Base-by-base conservation (phyloP, 2,113 vertebrate species). In the Scomber scombrus region DNA sequence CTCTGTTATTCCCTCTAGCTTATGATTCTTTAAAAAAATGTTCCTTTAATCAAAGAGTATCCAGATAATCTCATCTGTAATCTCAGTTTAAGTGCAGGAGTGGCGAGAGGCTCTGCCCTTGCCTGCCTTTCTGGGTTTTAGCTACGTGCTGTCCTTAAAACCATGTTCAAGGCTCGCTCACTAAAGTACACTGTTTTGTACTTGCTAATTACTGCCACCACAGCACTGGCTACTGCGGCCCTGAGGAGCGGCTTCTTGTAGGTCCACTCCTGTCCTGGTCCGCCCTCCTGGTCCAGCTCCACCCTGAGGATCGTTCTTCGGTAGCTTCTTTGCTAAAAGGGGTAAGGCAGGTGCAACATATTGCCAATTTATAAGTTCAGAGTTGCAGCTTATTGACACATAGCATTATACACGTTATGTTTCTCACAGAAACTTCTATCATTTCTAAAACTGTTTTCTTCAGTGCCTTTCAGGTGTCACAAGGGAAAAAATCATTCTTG, bases 241-340 rank as follows among this genome's bases (percentile, higher is more conserved):
- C 11, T 96, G 95, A 46, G 96, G 96, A 85, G 85, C 93, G 55
- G 93, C 91, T 88, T 98, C 96, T 87, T 98, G 96, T 70, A 98
- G 98, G 93, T 98, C 96, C 77, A 98, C 97, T 12, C 97, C 97
- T 1, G 91, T 70, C 85, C 96, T 95, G 93, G 94, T 95, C 90
- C 97, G 95, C 68, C 97, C 96, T 0, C 91, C 92, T 51, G 93
- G 87, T 18, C 96, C 96, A 1, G 94, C 78, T 85, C 93, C 93
- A 0, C 90, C 95, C 92, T 97, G 96, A 69, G 97, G 95, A 57
- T 99, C 97, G 0, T 92, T 98, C 95, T 97, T 99, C 81, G 97
- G 97, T 88, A 99, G 95, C 90, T 99, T 99, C 95, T 97, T 99
- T 61, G 98, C 98, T 99, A 56, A 51, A 26, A 90, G 58, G 63